Conservation (phyloP, 2,113 vertebrate species). For the Chaetura pelagica region DNA sequence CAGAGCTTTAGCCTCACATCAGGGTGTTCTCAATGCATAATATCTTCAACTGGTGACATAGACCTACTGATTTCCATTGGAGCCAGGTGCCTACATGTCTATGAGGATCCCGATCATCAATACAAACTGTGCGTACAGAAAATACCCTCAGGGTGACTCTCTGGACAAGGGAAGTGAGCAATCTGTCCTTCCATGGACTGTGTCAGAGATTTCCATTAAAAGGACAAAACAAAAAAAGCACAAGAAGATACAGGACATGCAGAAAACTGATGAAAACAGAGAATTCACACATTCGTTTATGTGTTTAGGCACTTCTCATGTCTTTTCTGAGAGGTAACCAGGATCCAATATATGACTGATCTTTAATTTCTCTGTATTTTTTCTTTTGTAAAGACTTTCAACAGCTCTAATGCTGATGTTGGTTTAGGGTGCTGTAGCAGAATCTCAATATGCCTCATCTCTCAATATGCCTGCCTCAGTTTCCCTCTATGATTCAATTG, state of each 20-base stretch:
- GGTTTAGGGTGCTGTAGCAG: not conserved
- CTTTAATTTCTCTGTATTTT: not conserved
- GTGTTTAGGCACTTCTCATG: not conserved
- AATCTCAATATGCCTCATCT: no score
- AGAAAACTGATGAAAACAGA: not conserved
- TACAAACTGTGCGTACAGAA: not conserved
- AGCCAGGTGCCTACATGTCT: not conserved
- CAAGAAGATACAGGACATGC: rapidly evolving
- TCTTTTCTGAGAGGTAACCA: not conserved
- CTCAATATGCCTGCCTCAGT: no score
- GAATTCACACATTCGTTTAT: not conserved
- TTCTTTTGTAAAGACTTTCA: not conserved
- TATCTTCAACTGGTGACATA: not conserved
- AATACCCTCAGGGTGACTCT: not conserved
- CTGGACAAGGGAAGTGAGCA: not conserved
- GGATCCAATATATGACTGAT: not conserved
- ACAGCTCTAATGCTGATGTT: not conserved
- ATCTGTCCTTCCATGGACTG: not conserved
- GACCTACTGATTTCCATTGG: rapidly evolving
- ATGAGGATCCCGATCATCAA: not conserved
- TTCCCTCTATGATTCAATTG: no score
- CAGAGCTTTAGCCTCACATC: not conserved
- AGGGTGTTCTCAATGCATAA: not conserved
- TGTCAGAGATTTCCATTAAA: not conserved
- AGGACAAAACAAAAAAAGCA: not conserved